Conservation (phyloP, 2,113 vertebrate species). For the Strigops habroptila region DNA sequence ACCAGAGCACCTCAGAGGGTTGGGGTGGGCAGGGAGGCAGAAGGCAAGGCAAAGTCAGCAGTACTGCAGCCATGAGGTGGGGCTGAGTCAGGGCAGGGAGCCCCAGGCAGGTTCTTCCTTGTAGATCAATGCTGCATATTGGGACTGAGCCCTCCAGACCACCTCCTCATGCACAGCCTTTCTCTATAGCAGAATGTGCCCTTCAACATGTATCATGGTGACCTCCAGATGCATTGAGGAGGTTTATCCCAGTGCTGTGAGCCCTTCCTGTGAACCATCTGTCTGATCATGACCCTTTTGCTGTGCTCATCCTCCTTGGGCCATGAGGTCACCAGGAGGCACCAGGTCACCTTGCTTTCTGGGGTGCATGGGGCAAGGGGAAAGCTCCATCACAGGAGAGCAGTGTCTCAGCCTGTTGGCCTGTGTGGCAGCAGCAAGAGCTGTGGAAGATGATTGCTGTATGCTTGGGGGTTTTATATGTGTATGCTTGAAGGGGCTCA, state of each 20-base stretch:
- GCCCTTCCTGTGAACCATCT: not conserved
- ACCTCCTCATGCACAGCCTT: not conserved
- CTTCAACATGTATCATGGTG: not conserved
- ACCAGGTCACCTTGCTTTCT: not conserved
- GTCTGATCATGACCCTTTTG: not conserved
- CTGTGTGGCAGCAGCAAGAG: not conserved
- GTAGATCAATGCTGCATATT: not conserved
- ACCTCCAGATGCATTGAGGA: not conserved
- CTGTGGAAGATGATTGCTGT: not conserved
- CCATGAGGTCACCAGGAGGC: not conserved
- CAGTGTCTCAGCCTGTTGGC: not conserved
- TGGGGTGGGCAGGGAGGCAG: not conserved
- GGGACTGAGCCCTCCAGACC: not conserved
- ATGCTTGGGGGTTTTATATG: fast-evolving
- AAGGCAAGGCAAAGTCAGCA: not conserved
- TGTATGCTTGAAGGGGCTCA: not conserved
- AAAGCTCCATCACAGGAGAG: not conserved
- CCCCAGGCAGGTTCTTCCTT: too few species aligned
- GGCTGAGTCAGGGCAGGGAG: not conserved
- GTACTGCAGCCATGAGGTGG: fast-evolving
- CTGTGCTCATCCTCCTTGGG: not conserved
- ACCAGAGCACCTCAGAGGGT: not conserved
- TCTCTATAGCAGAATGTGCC: not conserved
- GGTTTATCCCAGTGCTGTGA: not conserved
- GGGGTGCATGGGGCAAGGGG: not conserved